A percentile compares a stretch with the other conserved stretches of the same genome.
These are phyloP conservation scores for Dendrolimus punctatus DNA, from an alignment of 1,140 invertebrate species.

Conservation along the genomic window DNA sequence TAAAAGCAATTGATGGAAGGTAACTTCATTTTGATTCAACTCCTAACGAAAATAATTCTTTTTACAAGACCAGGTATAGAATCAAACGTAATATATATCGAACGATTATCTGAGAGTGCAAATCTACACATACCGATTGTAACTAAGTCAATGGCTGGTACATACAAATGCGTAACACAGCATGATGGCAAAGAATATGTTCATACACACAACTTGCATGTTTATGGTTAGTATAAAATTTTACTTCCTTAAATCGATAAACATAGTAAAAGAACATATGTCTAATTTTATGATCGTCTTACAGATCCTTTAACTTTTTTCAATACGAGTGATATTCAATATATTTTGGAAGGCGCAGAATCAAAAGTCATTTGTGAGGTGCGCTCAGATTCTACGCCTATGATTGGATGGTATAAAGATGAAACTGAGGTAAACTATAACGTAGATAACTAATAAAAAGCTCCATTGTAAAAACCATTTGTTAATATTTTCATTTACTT, in stretches of 20 bases:
- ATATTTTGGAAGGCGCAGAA: slow-evolving; percentile 30
- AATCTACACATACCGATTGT: slow-evolving; percentile 29
- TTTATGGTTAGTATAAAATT: slow-evolving; percentile 32
- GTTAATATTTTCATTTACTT: too few species aligned
- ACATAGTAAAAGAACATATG: not conserved
- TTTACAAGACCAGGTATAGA: slow-evolving; percentile 61
- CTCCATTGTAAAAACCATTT: too few species aligned
- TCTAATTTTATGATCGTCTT: slow-evolving; percentile 2
- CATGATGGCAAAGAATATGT: slow-evolving; percentile 26
- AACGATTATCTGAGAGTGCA: slow-evolving; percentile 5
- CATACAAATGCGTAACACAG: slow-evolving; percentile 40
- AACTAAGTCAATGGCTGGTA: slow-evolving; percentile 37
- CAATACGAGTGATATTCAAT: slow-evolving; percentile 32
- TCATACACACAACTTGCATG: slow-evolving; percentile 28
- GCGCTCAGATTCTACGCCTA: slow-evolving; percentile 26
- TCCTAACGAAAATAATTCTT: slow-evolving; percentile 44
- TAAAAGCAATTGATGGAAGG: too few species aligned
- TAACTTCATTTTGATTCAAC: slow-evolving; percentile 1
- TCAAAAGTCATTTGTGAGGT: slow-evolving; percentile 40
- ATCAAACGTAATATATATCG: slow-evolving; percentile 34
- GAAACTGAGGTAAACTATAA: not conserved
- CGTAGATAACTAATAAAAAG: too few species aligned
- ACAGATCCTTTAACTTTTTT: slow-evolving; percentile 44
- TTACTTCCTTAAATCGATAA: not conserved
- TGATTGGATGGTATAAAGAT: slow-evolving; percentile 30